Evolutionary conservation across 2,113 vertebrate genomes (phyloP).

Genomic region (Malurus elegans): DNA sequence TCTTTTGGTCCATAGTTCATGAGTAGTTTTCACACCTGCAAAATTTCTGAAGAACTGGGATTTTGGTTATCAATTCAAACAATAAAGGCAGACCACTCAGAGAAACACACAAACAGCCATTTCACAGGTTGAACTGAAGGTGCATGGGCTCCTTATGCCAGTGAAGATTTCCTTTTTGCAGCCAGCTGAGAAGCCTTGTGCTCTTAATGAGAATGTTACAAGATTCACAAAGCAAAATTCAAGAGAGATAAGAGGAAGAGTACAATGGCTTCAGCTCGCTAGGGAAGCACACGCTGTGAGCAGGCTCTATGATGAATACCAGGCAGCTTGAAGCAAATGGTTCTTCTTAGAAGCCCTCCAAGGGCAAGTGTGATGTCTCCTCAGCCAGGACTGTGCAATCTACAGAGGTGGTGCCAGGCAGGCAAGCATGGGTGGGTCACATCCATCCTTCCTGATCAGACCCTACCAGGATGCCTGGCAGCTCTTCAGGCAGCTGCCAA

Average conservation of each 20-base stretch:
- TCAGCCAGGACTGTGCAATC: neutral
- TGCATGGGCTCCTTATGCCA: neutral
- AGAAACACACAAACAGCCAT: neutral
- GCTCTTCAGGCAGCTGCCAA: neutral
- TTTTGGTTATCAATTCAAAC: neutral
- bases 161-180: neutral
- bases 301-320: neutral
- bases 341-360: neutral
- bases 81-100: neutral
- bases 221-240: neutral
- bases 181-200: neutral
- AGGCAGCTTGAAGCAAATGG: neutral
- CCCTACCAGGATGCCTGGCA: neutral
- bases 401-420: neutral
- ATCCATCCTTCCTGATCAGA: neutral
- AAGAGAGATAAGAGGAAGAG: neutral
- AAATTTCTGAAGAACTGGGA: neutral
- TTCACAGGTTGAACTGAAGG: neutral
- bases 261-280: neutral
- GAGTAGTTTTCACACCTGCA: conserved; percentile 22
- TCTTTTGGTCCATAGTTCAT: neutral
- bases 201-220: neutral
- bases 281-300: neutral
- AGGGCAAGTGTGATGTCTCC: neutral
- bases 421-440: rapidly evolving